A percentile compares a stretch with the other conserved stretches of the same genome.
phyloP scores from a whole-genome alignment of 2,797 vertebrate genomes.

The Pantherophis vulpinus region DNA sequence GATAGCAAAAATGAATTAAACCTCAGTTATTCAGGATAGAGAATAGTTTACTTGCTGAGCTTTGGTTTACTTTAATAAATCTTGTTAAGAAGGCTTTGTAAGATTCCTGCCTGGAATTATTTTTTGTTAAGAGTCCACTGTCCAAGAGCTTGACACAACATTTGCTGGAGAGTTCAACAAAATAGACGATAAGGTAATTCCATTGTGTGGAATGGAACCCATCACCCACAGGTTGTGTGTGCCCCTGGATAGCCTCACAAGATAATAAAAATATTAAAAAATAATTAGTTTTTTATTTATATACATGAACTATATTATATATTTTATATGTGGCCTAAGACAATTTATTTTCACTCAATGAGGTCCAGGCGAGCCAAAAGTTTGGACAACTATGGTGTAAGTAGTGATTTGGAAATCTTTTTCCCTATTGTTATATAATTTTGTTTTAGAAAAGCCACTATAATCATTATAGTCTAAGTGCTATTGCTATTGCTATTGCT shows the following conservation, averaged over 20 bases:
- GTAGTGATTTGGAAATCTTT: background rate
- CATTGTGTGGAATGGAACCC: background rate
- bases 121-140: background rate
- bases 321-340: background rate
- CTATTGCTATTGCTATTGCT: background rate
- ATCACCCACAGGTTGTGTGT: background rate
- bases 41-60: background rate
- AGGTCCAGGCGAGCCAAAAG: background rate
- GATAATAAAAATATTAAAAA: background rate
- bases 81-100: background rate
- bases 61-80: background rate
- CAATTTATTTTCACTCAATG: background rate
- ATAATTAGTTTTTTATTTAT: background rate
- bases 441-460: background rate
- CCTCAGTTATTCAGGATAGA: background rate
- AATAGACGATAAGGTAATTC: background rate
- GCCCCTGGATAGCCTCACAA: background rate
- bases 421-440: background rate
- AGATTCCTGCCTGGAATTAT: background rate
- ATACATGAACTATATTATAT: background rate
- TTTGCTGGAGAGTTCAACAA: background rate
- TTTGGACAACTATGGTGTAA: background rate
- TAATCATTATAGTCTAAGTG: background rate
- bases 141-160: background rate
- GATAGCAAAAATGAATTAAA: background rate